These are phyloP conservation scores for Jordanella pulchra DNA, from an alignment of 2,797 vertebrate genomes.

Conservation along the genomic window DNA sequence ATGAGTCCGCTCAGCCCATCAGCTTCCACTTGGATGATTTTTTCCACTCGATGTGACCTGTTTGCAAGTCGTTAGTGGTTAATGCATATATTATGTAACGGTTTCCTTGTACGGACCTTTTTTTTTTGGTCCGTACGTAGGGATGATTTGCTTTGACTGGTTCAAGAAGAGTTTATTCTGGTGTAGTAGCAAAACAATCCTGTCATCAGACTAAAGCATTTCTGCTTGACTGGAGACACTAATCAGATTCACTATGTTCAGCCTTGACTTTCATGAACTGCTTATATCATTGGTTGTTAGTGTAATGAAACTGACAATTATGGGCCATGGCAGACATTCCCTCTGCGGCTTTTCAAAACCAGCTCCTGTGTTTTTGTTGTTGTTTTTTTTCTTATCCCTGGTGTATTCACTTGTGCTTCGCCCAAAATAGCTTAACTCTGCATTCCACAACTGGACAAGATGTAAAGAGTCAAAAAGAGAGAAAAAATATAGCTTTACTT, in stretches of 20 bases:
- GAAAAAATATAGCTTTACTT: constrained; percentile 28
- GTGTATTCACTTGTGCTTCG: constrained; percentile 29
- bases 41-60: constrained; percentile 53
- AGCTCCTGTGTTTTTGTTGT: constrained; percentile 16
- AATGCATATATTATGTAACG: constrained; percentile 43
- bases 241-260: constrained; percentile 40
- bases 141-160: constrained; percentile 29
- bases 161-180: constrained; percentile 46
- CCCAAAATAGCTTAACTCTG: constrained; percentile 42
- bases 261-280: constrained; percentile 40
- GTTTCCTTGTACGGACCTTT: constrained; percentile 1
- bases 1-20: constrained; percentile 44
- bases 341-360: constrained; percentile 51
- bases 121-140: not conserved
- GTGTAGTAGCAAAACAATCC: constrained; percentile 38
- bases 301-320: constrained; percentile 69
- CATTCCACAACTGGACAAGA: constrained; percentile 48
- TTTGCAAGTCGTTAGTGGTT: constrained; percentile 50
- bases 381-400: constrained; percentile 31
- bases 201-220: constrained; percentile 33
- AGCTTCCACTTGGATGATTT: constrained; percentile 46
- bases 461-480: constrained; percentile 8
- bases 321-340: constrained; percentile 58
- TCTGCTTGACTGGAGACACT: constrained; percentile 44
- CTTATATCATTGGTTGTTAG: constrained; percentile 51